Conservation (phyloP, 1,140 invertebrate genomes). For the Platyura marginata region DNA sequence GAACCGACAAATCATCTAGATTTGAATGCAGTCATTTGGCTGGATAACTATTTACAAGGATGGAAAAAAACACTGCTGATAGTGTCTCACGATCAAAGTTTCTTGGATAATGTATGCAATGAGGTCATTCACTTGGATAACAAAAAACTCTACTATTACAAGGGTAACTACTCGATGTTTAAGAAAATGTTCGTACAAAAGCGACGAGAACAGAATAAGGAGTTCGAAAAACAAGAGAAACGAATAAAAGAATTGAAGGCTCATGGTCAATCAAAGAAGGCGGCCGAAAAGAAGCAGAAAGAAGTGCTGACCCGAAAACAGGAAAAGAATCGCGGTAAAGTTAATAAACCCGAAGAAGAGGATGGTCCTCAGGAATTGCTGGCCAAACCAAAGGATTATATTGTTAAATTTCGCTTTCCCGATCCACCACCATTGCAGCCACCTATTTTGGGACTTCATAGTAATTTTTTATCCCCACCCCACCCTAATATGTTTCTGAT, state of each 20-base stretch:
- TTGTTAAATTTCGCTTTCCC: slow-evolving; percentile 94
- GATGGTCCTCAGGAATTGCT: slow-evolving; percentile 63
- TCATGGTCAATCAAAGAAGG: slow-evolving; percentile 86
- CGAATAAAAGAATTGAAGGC: slow-evolving; percentile 84
- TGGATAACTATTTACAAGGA: slow-evolving; percentile 91
- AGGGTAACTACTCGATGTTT: slow-evolving; percentile 97
- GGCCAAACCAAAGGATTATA: slow-evolving; percentile 78
- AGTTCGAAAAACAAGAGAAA: slow-evolving; percentile 98
- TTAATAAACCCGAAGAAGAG: slow-evolving; percentile 71
- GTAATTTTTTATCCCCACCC: slow-evolving; percentile 31
- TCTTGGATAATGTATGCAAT: slow-evolving; percentile 97
- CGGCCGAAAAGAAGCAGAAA: slow-evolving; percentile 86
- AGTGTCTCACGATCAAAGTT: slow-evolving; percentile 98
- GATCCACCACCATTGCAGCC: slow-evolving; percentile 87
- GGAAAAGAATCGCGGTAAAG: slow-evolving; percentile 72
- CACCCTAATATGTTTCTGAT: slow-evolving; percentile 5
- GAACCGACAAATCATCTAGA: slow-evolving; percentile 93
- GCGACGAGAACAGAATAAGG: slow-evolving; percentile 85
- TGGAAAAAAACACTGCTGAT: slow-evolving; percentile 98
- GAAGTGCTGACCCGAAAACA: slow-evolving; percentile 85
- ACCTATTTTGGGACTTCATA: slow-evolving; percentile 83
- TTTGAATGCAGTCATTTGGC: slow-evolving; percentile 97
- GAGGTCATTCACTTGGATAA: slow-evolving; percentile 96
- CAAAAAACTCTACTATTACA: slow-evolving; percentile 91
- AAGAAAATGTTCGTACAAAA: slow-evolving; percentile 98